Base-by-base conservation (phyloP, 2,888 invertebrate species). In the Octodonta nipae region DNA sequence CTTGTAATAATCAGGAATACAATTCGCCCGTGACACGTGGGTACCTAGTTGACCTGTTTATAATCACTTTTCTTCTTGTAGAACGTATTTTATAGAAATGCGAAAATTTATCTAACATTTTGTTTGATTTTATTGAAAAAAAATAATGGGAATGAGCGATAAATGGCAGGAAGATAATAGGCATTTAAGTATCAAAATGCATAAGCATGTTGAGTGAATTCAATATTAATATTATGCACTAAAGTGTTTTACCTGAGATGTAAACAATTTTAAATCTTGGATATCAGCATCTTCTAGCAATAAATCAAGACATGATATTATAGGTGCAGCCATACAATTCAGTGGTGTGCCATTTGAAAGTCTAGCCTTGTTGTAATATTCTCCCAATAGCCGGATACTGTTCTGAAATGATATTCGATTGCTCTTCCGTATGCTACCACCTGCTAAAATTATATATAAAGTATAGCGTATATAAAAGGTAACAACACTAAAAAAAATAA, bases 231-330 rank as follows among this genome's bases (percentile, higher is more conserved):
- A 33, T 22, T 27, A n/a, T n/a, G n/a, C n/a, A n/a, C n/a, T n/a
- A n/a, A n/a, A n/a, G n/a, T n/a, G n/a, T n/a, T n/a, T 34, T 54
- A 66, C 66, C 54, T 62, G 59, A 29, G 42, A 51, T 12, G 60
- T 51, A 36, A 61, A 61, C 17, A 65, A 47, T 45, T 61, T 57
- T 11, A 63, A 46, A 47, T 65, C 64, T 11, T 52, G 50, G 28
- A 55, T 52, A 16, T 55, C 50, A 13, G 46, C 49, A 26, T 49
- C 46, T 35, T 65, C 60, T 12, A 67, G 43, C 6, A 66, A 40
- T 50, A 61, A 52, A 33, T 58, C 54, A 28, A 65, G 49, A 40
- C 60, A 65, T 11, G 50, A 43, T 8, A 61, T 25, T 28, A 66
- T 44, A 5, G 66, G 61, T 2, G 39, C 31, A 3, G 49, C 42